These are phyloP conservation scores for Macrotus californicus DNA, from an alignment of 2,113 vertebrate species.

Conservation along the genomic window DNA sequence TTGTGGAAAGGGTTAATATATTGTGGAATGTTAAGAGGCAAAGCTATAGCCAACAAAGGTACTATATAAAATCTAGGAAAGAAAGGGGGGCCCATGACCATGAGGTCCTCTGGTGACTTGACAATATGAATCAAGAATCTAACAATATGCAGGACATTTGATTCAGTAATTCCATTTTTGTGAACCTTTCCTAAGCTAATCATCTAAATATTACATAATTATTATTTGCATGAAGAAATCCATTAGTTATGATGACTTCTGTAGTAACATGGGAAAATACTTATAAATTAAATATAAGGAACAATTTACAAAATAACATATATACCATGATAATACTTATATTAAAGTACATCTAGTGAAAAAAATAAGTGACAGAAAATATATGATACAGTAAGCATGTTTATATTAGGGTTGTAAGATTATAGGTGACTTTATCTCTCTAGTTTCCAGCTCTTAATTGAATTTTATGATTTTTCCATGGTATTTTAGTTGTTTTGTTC, in stretches of 20 bases:
- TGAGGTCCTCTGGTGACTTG: not conserved
- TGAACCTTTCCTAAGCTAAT: not conserved
- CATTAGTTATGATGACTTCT: constrained; percentile 13
- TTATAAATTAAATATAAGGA: constrained; percentile 24
- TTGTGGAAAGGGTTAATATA: not conserved
- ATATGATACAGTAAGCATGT: not conserved
- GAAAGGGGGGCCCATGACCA: too few relatives aligned
- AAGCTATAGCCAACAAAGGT: not conserved
- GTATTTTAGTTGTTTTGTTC: not conserved
- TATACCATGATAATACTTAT: not conserved
- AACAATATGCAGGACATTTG: not conserved
- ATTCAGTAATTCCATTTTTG: not conserved
- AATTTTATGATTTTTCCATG: not conserved
- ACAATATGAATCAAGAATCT: not conserved
- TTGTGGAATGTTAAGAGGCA: not conserved
- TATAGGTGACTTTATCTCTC: not conserved
- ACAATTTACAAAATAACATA: not conserved
- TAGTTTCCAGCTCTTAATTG: not conserved
- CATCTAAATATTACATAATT: not conserved
- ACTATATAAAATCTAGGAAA: not conserved
- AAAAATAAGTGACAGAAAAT: constrained; percentile 24
- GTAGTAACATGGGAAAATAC: not conserved
- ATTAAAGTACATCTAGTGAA: not conserved
- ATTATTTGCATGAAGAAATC: not conserved
- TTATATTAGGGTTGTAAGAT: not conserved